A percentile compares a stretch with the other conserved stretches of the same genome.
These are phyloP conservation scores for Phaetusa simplex DNA, from an alignment of 2,113 vertebrate species.

Conservation along the genomic window DNA sequence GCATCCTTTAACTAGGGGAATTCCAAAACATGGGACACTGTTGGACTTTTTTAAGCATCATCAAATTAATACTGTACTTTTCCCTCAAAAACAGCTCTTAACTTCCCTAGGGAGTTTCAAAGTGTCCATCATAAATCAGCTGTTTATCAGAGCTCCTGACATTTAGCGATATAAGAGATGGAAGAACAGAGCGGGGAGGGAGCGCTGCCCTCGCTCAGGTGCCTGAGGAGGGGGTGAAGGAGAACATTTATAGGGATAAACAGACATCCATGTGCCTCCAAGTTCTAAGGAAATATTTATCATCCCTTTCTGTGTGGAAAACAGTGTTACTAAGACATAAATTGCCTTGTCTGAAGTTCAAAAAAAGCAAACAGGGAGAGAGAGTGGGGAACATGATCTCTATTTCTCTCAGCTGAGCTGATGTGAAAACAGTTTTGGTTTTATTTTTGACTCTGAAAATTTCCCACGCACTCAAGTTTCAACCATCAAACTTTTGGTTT, in stretches of 20 bases:
- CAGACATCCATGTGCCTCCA: background rate
- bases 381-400: background rate
- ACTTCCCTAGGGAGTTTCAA: background rate
- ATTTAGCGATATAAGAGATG: accelerated
- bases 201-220: background rate
- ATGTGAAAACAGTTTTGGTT: background rate
- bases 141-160: background rate
- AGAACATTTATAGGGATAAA: background rate
- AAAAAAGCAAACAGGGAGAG: background rate
- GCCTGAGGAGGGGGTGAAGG: background rate
- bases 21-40: background rate
- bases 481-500: background rate
- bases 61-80: too few relatives aligned
- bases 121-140: background rate
- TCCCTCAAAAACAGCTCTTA: background rate
- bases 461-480: accelerated
- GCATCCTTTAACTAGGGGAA: background rate
- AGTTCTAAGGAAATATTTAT: background rate
- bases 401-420: background rate
- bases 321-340: background rate
- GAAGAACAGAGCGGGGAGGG: background rate
- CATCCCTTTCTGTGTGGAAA: background rate
- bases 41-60: background rate
- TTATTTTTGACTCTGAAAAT: background rate
- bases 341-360: background rate